Base-by-base conservation (phyloP, 2,888 invertebrate genomes). In the Andrena fulva region DNA sequence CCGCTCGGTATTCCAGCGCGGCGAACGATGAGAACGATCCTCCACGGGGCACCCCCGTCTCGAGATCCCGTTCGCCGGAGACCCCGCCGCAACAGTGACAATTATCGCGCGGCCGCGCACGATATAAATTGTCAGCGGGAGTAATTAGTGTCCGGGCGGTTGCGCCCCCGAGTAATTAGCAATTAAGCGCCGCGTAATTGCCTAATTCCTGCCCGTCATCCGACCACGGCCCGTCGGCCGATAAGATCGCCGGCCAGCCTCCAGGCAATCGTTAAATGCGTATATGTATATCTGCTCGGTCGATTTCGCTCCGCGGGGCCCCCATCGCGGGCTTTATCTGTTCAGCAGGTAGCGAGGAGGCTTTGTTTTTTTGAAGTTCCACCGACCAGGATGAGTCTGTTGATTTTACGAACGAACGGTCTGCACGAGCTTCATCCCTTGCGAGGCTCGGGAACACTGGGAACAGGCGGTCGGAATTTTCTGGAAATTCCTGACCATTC, bases 121-220 rank as follows among this genome's bases (percentile, higher is more conserved):
- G 77, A 68, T 78, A 86, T 85, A 87, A 86, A 88, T 87, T 81
- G 81, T 86, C 83, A 83, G 82, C 81, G 68, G 60, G 75, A 77
- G 75, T 82, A 84, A 87, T 87, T 87, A 87, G 72, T 72, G 76
- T 74, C 79, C 66, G 60, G 75, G 29, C 72, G 52, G 80, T 48
- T 77, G 83, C 70, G 60, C 76, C 77, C 76, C 80, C 87, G 87
- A 89, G 84, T 89, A 90, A 89, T 88, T 87, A 90, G 89, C 87
- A 90, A 90, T 90, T 90, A 90, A 89, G 89, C 84, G 86, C 79
- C 87, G 80, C 81, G 84, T 90, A 90, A 90, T 89, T 90, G 89
- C 89, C 89, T 84, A 90, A 90, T 90, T 89, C 82, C 83, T 89
- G 89, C 86, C 85, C 85, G 87, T 90, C 89, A 90, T 87, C 84